Base-by-base conservation (phyloP, 2,113 vertebrate species). In the Hepsetus odoe region DNA sequence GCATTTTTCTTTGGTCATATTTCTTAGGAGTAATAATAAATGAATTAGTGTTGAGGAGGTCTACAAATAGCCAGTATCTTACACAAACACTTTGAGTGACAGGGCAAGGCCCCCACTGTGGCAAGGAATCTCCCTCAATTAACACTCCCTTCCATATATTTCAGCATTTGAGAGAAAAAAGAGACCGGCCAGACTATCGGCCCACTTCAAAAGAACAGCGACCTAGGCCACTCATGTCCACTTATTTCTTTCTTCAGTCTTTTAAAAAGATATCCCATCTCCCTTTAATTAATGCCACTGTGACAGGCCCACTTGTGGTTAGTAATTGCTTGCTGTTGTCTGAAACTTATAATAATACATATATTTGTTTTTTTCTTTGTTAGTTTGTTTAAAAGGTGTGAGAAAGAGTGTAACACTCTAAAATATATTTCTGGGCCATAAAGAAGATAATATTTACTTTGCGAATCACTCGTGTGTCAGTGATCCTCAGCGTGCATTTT, bases 391-490 rank as follows among this genome's bases (percentile, higher is more conserved):
- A 20, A 14, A 18, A 64, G 35, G 33, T 7, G 32, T 32, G 26
- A 32, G 35, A 28, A 42, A 24, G n/a, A 64, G 22, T 79, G 24
- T 11, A 10, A 28, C 22, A 28, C 24, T 24, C 22, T 22, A 61
- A 62, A 53, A 0, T 44, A 55, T 67, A 55, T 28, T 40, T 72
- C 33, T 49, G 44, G 68, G 61, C 66, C 53, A 72, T 72, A 5
- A 91, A 90, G 88, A 88, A n/a, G n/a, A n/a, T n/a, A n/a, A 89
- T 89, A 90, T 90, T 88, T 92, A 88, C 86, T 88, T 88, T 87
- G 88, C 90, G 87, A 91, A 89, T 87, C 87, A 86, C 90, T 89
- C 84, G 89, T 88, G 87, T 87, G 89, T 90, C 83, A 89, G 84
- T 91, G 89, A 91, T 88, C 87, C 85, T 87, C 85, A 85, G 85